Conservation (phyloP, 64 coral and sea anemone genomes). For the Actinia tenebrosa region DNA sequence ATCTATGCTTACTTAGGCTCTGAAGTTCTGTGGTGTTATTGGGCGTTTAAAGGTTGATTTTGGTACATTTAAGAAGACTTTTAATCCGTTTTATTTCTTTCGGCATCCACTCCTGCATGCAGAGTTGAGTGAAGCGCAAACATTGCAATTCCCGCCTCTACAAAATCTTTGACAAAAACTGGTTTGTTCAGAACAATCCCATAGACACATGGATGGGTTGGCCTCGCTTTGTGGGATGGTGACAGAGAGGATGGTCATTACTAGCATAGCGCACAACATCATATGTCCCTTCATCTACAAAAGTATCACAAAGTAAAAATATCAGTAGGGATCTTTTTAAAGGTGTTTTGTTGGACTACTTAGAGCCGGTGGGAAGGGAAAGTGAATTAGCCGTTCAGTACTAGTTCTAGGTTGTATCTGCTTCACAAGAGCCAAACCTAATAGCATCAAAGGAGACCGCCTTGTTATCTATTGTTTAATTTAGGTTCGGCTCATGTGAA, state of each 20-base stretch:
- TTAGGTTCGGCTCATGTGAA: too few species aligned
- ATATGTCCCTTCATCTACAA: constrained; percentile 3
- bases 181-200: background rate
- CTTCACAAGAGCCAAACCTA: too few species aligned
- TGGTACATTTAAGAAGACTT: background rate
- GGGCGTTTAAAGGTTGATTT: too few species aligned
- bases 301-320: background rate
- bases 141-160: background rate
- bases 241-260: background rate
- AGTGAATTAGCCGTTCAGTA: too few species aligned
- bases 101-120: background rate
- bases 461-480: too few species aligned
- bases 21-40: too few species aligned
- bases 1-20: too few species aligned
- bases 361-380: too few species aligned
- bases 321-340: too few species aligned
- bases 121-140: background rate
- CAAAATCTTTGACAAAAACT: background rate
- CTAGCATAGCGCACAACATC: background rate
- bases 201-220: background rate
- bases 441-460: too few species aligned
- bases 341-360: too few species aligned
- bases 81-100: background rate
- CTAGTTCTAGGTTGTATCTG: too few species aligned
- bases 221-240: background rate